Percentiles rank a stretch among this genome's conserved stretches.
phyloP scores from a whole-genome alignment of 2,797 vertebrate genomes.

The Botia kubotai region DNA sequence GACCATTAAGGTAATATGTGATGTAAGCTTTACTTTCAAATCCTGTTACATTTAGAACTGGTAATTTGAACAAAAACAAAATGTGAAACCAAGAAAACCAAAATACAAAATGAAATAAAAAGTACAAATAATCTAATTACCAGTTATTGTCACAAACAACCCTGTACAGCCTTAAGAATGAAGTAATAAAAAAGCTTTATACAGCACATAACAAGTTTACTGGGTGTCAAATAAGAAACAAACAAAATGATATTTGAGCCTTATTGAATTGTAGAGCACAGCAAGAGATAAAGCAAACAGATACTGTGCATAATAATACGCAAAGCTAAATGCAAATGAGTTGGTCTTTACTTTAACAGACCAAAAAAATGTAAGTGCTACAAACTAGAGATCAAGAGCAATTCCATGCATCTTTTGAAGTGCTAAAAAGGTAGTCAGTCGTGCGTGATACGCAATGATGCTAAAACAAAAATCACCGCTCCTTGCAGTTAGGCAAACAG shows the following conservation, averaged over 20 bases:
- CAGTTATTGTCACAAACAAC: conserved; percentile 99
- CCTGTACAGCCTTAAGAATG: conserved; percentile 97
- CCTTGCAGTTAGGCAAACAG: conserved; percentile 68
- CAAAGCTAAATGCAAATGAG: conserved; percentile 76
- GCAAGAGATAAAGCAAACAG: conserved; percentile 78
- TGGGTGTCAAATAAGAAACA: conserved; percentile 81
- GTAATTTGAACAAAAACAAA: conserved; percentile 95
- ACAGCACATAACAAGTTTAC: conserved; percentile 92
- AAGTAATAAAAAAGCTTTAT: conserved; percentile 98
- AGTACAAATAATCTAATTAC: conserved; percentile 89
- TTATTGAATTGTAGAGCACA: conserved; percentile 83
- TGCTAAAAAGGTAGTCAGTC: conserved; percentile 86
- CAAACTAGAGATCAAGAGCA: conserved; percentile 72
- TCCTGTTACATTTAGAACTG: conserved; percentile 99
- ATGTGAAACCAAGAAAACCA: conserved; percentile 79
- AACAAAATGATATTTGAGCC: conserved; percentile 75
- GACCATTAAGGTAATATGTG: conserved; percentile 77
- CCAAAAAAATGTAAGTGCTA: conserved; percentile 74
- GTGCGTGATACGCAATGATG: conserved; percentile 65
- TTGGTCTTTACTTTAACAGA: conserved; percentile 65
- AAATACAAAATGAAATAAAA: conserved; percentile 78
- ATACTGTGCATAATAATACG: conserved; percentile 83
- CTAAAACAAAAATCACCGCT: conserved; percentile 64
- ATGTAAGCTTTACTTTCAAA: conserved; percentile 99
- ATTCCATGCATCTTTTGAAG: conserved; percentile 84